These are phyloP conservation scores for Hartigia nigra DNA, from an alignment of 2,888 invertebrate genomes.

Conservation along the genomic window DNA sequence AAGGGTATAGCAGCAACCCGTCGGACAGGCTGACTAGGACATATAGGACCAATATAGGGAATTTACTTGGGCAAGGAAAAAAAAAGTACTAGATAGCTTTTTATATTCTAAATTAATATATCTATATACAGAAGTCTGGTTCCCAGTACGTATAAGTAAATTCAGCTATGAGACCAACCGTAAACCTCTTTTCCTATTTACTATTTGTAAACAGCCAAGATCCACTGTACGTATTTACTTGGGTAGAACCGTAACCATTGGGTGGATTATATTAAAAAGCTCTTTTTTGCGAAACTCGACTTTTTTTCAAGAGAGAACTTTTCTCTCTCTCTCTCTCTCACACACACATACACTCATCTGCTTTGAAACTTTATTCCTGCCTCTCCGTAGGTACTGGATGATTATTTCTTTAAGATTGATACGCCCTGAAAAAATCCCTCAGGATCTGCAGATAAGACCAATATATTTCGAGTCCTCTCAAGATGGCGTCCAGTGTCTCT, in stretches of 20 bases:
- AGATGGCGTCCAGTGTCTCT: neutral
- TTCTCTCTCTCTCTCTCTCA: conserved; percentile 11
- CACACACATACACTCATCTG: neutral
- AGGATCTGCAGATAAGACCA: neutral
- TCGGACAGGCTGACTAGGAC: neutral
- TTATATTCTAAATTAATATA: neutral
- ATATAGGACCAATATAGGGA: neutral
- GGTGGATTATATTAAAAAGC: conserved; percentile 26
- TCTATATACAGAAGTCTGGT: neutral
- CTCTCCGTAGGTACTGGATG: neutral
- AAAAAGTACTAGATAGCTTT: neutral
- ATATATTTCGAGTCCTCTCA: neutral
- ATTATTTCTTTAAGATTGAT: neutral
- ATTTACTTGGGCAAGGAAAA: conserved; percentile 19
- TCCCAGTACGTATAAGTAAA: neutral
- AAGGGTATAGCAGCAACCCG: neutral
- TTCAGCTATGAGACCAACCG: neutral
- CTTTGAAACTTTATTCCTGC: neutral
- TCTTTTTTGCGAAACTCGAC: conserved; percentile 27
- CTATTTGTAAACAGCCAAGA: neutral
- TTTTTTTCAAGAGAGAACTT: conserved; percentile 27
- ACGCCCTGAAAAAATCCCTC: neutral
- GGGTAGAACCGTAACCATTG: conserved; percentile 14
- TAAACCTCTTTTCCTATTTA: neutral
- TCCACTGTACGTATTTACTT: neutral